These are phyloP conservation scores for Subanguina moxae DNA, from an alignment of 1,140 invertebrate genomes.

Conservation along the genomic window DNA sequence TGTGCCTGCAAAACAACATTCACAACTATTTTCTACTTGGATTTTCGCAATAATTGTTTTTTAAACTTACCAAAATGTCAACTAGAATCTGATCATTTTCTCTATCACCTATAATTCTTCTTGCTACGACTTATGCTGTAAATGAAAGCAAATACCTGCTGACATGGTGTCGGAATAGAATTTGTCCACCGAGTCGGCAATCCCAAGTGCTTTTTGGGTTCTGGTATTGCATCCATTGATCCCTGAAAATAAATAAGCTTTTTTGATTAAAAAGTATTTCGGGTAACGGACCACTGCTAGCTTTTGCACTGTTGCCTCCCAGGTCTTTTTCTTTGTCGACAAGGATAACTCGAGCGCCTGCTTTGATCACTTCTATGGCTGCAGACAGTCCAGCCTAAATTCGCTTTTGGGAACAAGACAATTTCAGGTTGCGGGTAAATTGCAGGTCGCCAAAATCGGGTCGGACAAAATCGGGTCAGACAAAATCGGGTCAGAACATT, in stretches of 20 bases:
- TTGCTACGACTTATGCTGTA: too few species aligned
- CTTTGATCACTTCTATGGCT: conserved; percentile 50
- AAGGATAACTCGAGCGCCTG: conserved; percentile 52
- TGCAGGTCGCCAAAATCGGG: too few species aligned
- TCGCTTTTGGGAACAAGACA: too few species aligned
- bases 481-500: too few species aligned
- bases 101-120: background rate
- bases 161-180: conserved; percentile 58
- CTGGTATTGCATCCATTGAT: conserved; percentile 58
- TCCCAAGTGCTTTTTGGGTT: conserved; percentile 48
- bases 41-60: background rate
- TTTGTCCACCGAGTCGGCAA: conserved; percentile 46
- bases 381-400: conserved; percentile 44
- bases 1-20: conserved; percentile 44
- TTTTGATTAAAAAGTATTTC: background rate
- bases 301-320: conserved; percentile 60
- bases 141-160: conserved; percentile 48
- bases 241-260: conserved; percentile 37
- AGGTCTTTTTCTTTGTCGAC: conserved; percentile 57
- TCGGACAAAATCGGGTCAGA: too few species aligned
- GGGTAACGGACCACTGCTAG: conserved; percentile 51
- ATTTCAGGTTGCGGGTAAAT: too few species aligned
- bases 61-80: conserved; percentile 47
- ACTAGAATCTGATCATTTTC: conserved; percentile 57
- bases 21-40: too few species aligned